A percentile compares a stretch with the other conserved stretches of the same genome.
Conservation (phyloP, 2,797 vertebrate genomes). For the Dipus sagitta region DNA sequence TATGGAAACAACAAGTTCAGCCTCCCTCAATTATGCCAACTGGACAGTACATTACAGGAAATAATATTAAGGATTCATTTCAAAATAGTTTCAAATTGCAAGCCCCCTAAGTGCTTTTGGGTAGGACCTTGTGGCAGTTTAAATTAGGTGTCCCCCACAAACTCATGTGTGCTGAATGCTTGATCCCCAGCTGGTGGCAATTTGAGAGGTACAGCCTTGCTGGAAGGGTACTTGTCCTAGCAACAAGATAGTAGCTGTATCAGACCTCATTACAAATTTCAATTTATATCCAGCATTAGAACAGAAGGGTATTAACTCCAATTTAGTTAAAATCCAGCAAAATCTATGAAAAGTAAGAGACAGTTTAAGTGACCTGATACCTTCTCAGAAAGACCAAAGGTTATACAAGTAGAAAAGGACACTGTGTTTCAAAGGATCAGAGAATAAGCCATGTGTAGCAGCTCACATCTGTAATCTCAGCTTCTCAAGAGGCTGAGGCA, state of each 20-base stretch:
- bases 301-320: not conserved
- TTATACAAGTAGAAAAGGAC: conserved; percentile 34
- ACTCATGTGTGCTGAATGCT: too few relatives aligned
- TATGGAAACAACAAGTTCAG: conserved; percentile 2
- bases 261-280: not conserved
- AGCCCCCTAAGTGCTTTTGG: conserved; percentile 17
- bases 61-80: conserved; percentile 20
- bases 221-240: too few relatives aligned
- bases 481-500: too few relatives aligned
- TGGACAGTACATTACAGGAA: conserved; percentile 28
- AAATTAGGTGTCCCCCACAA: too few relatives aligned
- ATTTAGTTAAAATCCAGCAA: conserved; percentile 54
- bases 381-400: conserved; percentile 48
- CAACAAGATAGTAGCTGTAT: too few relatives aligned
- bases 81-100: conserved; percentile 57
- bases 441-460: not conserved
- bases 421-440: not conserved
- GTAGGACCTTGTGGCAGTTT: not conserved
- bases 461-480: too few relatives aligned
- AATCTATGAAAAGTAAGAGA: conserved; percentile 25
- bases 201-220: too few relatives aligned
- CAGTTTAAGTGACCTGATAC: conserved; percentile 23
- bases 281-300: conserved; percentile 30
- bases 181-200: too few relatives aligned
- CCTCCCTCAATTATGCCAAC: conserved; percentile 48